These are phyloP conservation scores for Watsonalla binaria DNA, from an alignment of 2,888 invertebrate genomes.

Conservation along the genomic window DNA sequence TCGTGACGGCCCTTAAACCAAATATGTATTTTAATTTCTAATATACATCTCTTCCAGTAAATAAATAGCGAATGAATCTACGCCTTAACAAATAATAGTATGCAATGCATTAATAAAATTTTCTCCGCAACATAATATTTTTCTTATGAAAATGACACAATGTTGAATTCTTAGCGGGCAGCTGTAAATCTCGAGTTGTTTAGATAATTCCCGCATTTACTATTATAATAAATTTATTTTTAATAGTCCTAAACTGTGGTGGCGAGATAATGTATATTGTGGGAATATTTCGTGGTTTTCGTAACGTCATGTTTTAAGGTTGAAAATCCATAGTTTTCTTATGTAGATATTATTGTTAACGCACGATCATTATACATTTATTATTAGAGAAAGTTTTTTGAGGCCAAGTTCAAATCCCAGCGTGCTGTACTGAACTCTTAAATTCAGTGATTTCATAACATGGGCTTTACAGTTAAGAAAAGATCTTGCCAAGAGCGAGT, in stretches of 20 bases:
- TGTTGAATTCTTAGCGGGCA: neutral
- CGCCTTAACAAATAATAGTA: constrained; percentile 24
- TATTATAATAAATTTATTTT: constrained; percentile 23
- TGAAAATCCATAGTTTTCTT: neutral
- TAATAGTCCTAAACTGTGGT: constrained; percentile 6
- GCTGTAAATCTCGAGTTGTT: constrained; percentile 33
- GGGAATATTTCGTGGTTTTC: neutral
- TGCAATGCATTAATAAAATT: constrained; percentile 31
- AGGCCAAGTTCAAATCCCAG: no score
- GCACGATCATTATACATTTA: no score
- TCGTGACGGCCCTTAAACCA: no score
- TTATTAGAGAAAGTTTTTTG: no score
- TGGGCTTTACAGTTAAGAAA: no score
- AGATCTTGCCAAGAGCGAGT: no score
- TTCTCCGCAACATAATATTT: constrained; percentile 21
- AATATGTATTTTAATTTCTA: no score
- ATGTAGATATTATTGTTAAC: neutral
- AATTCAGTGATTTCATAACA: no score
- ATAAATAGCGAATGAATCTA: neutral
- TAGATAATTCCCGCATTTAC: constrained; percentile 30
- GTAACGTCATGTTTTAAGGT: neutral
- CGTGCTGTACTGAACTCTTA: no score
- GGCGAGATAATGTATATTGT: neutral
- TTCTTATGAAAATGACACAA: constrained; percentile 20
- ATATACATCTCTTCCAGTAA: no score